Conservation (phyloP, 2,797 vertebrate genomes). For the Falco novaeseelandiae region DNA sequence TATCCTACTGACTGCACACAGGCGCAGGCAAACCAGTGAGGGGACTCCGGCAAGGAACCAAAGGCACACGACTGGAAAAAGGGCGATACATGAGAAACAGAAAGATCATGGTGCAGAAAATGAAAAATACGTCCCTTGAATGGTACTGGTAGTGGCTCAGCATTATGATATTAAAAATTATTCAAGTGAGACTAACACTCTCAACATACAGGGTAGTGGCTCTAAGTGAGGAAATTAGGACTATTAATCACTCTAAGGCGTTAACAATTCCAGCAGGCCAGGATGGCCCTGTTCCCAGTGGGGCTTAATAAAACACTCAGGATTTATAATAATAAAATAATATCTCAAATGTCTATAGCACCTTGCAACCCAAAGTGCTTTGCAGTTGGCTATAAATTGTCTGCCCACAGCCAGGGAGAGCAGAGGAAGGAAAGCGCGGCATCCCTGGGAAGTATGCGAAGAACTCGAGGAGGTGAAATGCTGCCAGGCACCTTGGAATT, state of each 20-base stretch:
- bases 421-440: conserved; percentile 1
- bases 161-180: conserved; percentile 25
- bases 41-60: background rate
- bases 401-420: background rate
- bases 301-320: conserved; percentile 65
- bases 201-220: conserved; percentile 30
- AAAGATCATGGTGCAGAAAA: background rate
- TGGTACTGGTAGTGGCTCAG: background rate
- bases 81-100: background rate
- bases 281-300: conserved; percentile 64
- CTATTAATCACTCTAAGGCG: conserved; percentile 66
- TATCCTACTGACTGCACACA: fast-evolving
- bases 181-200: conserved; percentile 40
- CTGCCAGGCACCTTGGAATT: conserved; percentile 42
- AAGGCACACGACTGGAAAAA: background rate
- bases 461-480: conserved; percentile 29
- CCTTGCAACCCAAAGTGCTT: conserved; percentile 30
- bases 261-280: conserved; percentile 68
- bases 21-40: background rate
- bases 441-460: conserved; percentile 42
- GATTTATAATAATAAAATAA: conserved; percentile 53
- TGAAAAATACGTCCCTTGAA: background rate
- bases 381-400: conserved; percentile 32
- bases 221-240: conserved; percentile 70
- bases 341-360: conserved; percentile 47